Evolutionary conservation across 1,140 invertebrate species (phyloP), one percentile per base, ranked within the genome.

Genomic region (Mercenaria mercenaria): DNA sequence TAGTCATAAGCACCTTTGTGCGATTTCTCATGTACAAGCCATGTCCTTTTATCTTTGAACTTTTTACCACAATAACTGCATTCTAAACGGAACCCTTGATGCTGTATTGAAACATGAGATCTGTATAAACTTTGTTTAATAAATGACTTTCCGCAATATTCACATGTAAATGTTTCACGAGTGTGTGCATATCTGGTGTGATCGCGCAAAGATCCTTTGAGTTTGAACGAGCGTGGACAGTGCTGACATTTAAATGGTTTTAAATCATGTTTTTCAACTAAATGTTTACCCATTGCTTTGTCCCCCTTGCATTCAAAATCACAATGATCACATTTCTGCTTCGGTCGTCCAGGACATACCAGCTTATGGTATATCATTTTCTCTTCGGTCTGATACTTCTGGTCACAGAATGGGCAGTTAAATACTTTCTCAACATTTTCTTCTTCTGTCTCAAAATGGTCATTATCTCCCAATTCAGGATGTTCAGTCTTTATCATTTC

Each of bases 41-140:
- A 85, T 18, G 61, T 72, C 15, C 69, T 43, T 37, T 76, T 85
- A 39, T 85, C 83, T 52, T 85, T 85, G 34, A 85, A 85, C 50
- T 69, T 56, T 41, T 85, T 85, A 74, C 67, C 43, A 52, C 83
- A 85, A 74, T 85, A 85, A 23, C 50, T 52, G 50, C 83, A 85
- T 8, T 32, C n/a, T 37, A 50, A 85, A 23, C 83, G 18, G 43
- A 85, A 85, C 2, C 83, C 83, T 56, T 72, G 39, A 74, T 85
- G 83, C n/a, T 74, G 64, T n/a, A 85, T 72, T n/a, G 67, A 85
- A 20, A 85, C 50, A 37, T 85, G 83, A 34, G 61, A 72, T 47
- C 67, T 85, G 20, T 74, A 85, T 13, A 85, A 8, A 56, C 67
- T 85, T 29, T 74, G 64, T 39, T 85, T 85, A 3, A 34, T 39